These are phyloP conservation scores for Micromys minutus DNA, from an alignment of 2,113 vertebrate genomes.

Conservation along the genomic window DNA sequence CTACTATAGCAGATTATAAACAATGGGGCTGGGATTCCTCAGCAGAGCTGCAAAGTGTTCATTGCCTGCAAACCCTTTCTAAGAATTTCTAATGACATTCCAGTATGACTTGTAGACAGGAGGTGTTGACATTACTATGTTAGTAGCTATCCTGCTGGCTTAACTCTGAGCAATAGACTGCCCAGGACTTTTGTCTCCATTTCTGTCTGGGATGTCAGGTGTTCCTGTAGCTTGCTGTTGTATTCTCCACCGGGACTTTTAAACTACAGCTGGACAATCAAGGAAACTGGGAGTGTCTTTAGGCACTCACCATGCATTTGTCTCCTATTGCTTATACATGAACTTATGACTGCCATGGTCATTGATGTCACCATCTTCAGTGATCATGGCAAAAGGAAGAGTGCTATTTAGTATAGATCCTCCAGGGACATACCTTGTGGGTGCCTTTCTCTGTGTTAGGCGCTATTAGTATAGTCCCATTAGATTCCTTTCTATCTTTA, in stretches of 20 bases:
- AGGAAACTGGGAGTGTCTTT: not conserved
- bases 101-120: not conserved
- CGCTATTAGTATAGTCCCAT: not conserved
- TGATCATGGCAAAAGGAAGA: not conserved
- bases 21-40: not conserved
- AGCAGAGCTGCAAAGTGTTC: fast-evolving
- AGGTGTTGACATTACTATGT: fast-evolving
- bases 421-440: not conserved
- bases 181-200: not conserved
- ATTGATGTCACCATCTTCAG: not conserved
- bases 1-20: not conserved
- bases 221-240: not conserved
- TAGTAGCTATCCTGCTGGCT: not conserved
- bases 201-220: not conserved
- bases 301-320: not conserved
- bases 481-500: not conserved
- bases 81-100: not conserved
- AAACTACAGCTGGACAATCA: not conserved
- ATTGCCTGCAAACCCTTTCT: not conserved
- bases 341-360: not conserved
- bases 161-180: not conserved
- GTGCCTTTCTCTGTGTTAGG: not conserved
- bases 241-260: not conserved
- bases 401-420: not conserved
- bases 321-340: not conserved